Conservation (phyloP, 2,888 invertebrate species). For the Muschampia staudingeri region DNA sequence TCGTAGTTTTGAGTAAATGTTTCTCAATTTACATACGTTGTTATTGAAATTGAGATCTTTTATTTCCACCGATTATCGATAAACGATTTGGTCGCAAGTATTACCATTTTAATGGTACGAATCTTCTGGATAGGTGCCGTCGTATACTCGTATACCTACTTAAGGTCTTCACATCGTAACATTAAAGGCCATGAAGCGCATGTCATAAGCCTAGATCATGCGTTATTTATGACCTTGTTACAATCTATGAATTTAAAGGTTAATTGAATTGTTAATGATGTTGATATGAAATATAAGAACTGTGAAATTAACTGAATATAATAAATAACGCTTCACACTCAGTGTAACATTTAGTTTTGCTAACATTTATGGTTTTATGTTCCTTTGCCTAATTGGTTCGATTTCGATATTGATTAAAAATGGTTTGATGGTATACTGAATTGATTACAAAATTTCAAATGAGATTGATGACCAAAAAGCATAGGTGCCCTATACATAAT, state of each 20-base stretch:
- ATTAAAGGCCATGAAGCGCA: conserved; percentile 29
- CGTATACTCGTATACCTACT: conserved; percentile 3
- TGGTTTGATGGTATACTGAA: too few species aligned
- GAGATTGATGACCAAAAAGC: too few species aligned
- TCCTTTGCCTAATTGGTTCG: too few species aligned
- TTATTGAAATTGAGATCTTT: conserved; percentile 41
- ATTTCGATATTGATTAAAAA: too few species aligned
- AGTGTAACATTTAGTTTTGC: too few species aligned
- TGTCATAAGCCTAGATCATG: background rate
- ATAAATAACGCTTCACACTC: too few species aligned
- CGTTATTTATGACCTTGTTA: conserved; percentile 25
- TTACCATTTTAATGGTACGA: conserved; percentile 47
- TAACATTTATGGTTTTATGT: too few species aligned
- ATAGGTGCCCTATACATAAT: too few species aligned
- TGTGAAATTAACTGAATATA: too few species aligned
- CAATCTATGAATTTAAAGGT: conserved; percentile 17
- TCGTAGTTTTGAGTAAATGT: background rate
- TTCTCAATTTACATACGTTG: conserved; percentile 22
- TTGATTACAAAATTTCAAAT: too few species aligned
- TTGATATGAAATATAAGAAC: background rate
- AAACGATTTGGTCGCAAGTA: conserved; percentile 50
- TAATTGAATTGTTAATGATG: conserved; percentile 30
- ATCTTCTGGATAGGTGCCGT: conserved; percentile 24
- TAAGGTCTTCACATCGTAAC: conserved; percentile 20
- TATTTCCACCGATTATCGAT: conserved; percentile 40